Base-by-base conservation (phyloP, 2,888 invertebrate genomes). In the Brenthis hecate region DNA sequence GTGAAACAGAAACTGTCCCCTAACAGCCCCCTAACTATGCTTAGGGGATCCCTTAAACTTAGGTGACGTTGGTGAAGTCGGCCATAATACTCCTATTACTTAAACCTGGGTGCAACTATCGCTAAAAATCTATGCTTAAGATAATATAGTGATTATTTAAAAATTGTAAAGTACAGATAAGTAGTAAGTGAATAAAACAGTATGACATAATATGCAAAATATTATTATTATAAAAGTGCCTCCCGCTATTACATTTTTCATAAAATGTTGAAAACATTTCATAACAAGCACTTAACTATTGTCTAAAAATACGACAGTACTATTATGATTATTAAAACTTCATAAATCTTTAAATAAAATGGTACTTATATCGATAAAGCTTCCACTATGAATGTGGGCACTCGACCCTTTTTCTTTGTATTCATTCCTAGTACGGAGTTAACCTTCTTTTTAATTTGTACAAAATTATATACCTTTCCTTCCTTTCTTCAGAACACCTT, bases 321-420 rank as follows among this genome's bases (percentile, higher is more conserved):
- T 60, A 50, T 60, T 60, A 28, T 60, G 13, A 60, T 60, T 60
- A 60, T 60, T n/a, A 60, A 50, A 60, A n/a, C 50, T 16, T 16
- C 6, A 28, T 50, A 60, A 48, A 43, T 58, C 47, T 11, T 48
- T 14, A 60, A 28, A 50, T n/a, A 23, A 43, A 43, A 43, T 43
- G 11, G 13, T 13, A 36, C 16, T 13, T 36, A 56, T 47, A 23
- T 48, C 48, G 48, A 50, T 60, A 60, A 28, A 50, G 28, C 60
- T n/a, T 28, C 28, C 28, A 48, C 28, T 28, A 28, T 60, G 13
- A 28, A 23, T 50, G 60, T 48, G 60, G 23, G 50, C 60, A 50
- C 60, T 60, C 60, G 60, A 60, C 60, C 60, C 50, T 60, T 60
- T 60, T 60, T 16, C 60, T 60, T 60, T 60, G 60, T 60, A 50